These are phyloP conservation scores for Osedax frankpressi DNA, from an alignment of 2,888 invertebrate species.

Conservation along the genomic window DNA sequence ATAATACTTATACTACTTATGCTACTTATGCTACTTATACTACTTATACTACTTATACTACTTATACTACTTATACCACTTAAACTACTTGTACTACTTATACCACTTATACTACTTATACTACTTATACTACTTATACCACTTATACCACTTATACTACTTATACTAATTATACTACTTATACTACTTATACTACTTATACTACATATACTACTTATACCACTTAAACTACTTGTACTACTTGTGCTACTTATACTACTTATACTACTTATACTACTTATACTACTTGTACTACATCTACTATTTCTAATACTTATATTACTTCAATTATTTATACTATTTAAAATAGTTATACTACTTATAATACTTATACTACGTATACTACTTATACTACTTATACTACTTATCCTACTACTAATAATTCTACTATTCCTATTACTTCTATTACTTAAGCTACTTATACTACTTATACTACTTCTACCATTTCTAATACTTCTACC, in stretches of 20 bases:
- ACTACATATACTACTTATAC: neutral
- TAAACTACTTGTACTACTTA: neutral
- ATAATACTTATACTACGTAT: neutral
- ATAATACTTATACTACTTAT: neutral
- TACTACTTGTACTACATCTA: slow-evolving; percentile 11
- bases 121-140: neutral
- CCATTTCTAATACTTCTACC: neutral
- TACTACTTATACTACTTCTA: neutral
- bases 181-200: neutral
- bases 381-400: slow-evolving; percentile 5
- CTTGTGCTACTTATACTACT: neutral
- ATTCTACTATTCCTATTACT: slow-evolving; percentile 1
- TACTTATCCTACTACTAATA: slow-evolving; percentile 3
- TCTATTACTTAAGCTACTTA: neutral
- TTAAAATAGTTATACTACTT: neutral
- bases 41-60: neutral
- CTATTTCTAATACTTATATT: slow-evolving; percentile 1
- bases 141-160: neutral
- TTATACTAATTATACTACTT: neutral
- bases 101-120: neutral
- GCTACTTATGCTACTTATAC: neutral
- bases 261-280: slow-evolving; percentile 2
- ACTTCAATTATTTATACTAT: neutral
- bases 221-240: neutral
- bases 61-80: neutral